Evolutionary conservation across 2,113 vertebrate species (phyloP).

Genomic region (Elgaria multicarinata): DNA sequence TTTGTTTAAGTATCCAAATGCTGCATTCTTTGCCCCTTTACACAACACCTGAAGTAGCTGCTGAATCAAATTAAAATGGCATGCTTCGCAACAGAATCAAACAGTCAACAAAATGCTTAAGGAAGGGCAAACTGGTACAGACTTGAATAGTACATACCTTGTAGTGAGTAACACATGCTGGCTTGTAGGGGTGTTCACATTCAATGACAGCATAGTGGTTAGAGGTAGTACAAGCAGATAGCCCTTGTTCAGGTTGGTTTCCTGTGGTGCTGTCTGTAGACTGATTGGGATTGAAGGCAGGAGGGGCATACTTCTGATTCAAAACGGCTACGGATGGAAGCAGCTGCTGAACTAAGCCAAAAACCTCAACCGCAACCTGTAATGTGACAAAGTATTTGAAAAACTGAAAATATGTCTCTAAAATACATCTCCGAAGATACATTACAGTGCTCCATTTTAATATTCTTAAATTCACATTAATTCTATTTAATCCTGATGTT

Average conservation of each 20-base stretch:
- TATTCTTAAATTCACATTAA: neutral
- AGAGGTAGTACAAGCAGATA: slow-evolving; percentile 96
- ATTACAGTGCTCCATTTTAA: neutral
- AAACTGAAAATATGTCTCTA: neutral
- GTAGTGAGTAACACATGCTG: slow-evolving; percentile 93
- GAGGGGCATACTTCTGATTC: slow-evolving; percentile 98
- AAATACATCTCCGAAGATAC: too few species aligned
- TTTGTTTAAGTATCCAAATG: neutral
- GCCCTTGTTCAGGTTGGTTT: slow-evolving; percentile 94
- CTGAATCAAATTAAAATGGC: neutral
- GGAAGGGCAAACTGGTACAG: rapidly evolving
- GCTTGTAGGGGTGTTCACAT: slow-evolving; percentile 97
- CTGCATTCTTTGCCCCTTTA: neutral
- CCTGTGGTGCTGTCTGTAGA: slow-evolving; percentile 98
- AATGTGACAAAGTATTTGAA: neutral
- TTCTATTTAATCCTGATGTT: neutral
- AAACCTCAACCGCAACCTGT: slow-evolving; percentile 97
- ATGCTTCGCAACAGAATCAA: neutral
- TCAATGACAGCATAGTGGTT: slow-evolving; percentile 95
- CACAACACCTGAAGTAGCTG: neutral
- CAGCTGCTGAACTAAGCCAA: slow-evolving; percentile 94
- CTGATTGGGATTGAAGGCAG: slow-evolving; percentile 98
- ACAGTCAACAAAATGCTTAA: neutral
- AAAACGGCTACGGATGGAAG: slow-evolving; percentile 94
- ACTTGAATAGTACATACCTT: slow-evolving; percentile 78